Percentiles rank a stretch among this genome's conserved stretches.
These are phyloP conservation scores for Eonycteris spelaea DNA, from an alignment of 2,113 vertebrate genomes.

Conservation along the genomic window DNA sequence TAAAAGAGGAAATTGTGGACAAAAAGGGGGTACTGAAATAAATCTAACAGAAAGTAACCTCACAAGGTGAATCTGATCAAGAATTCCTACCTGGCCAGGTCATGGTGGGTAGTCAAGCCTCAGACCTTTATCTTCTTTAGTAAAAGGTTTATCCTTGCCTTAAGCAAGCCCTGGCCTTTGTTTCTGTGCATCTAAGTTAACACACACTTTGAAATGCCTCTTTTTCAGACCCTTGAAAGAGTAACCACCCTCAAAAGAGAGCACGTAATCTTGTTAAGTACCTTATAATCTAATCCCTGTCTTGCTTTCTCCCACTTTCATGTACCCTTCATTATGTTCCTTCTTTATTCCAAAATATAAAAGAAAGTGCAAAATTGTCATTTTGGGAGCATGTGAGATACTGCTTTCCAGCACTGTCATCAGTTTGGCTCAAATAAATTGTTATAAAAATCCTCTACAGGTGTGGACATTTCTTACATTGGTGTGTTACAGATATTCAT, in stretches of 20 bases:
- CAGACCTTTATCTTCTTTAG: not conserved
- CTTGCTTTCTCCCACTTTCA: not conserved
- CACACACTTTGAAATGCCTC: not conserved
- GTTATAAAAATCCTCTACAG: not conserved
- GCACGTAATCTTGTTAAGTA: not conserved
- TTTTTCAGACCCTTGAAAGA: not conserved
- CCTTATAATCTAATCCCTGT: not conserved
- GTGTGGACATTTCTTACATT: not conserved
- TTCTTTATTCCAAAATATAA: not conserved
- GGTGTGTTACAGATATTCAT: not conserved
- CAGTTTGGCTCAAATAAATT: not conserved
- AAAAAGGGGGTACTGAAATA: not conserved
- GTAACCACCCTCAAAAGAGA: not conserved
- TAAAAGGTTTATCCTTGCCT: not conserved
- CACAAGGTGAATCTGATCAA: not conserved
- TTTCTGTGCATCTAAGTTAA: not conserved
- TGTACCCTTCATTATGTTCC: not conserved
- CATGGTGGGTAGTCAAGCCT: not conserved
- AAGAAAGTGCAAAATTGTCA: not conserved
- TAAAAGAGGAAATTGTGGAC: not conserved
- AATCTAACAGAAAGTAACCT: not conserved
- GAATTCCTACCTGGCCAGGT: not conserved
- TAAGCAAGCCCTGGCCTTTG: not conserved
- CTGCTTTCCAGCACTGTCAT: not conserved
- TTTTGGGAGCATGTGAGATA: not conserved